Conservation (phyloP, 92 coral and sea anemone species). For the Meandrina meandrites region DNA sequence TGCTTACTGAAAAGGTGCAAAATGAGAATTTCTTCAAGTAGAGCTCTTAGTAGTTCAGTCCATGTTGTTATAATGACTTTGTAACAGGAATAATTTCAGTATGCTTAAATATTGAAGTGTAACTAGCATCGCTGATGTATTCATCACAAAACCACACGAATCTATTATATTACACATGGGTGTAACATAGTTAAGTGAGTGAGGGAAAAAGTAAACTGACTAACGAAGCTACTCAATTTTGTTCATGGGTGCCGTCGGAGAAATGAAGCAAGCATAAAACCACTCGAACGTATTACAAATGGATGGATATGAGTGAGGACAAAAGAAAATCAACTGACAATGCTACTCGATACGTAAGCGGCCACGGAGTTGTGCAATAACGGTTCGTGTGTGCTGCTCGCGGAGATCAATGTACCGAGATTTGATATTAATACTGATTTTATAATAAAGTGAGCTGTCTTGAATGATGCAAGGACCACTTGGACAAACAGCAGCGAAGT, state of each 20-base stretch:
- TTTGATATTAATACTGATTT: too few species aligned
- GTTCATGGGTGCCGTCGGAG: neutral
- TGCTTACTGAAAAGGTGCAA: neutral
- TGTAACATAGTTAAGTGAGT: neutral
- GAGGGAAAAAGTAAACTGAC: neutral
- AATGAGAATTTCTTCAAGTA: neutral
- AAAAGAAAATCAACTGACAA: too few species aligned
- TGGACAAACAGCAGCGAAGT: too few species aligned
- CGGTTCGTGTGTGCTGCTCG: too few species aligned
- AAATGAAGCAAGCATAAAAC: too few species aligned
- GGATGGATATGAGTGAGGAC: too few species aligned
- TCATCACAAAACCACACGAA: neutral
- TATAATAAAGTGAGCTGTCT: too few species aligned
- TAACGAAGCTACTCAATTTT: neutral
- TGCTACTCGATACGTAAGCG: too few species aligned
- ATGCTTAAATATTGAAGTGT: neutral
- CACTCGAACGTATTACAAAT: too few species aligned
- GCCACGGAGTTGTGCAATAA: too few species aligned
- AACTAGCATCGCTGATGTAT: neutral
- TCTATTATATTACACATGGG: neutral
- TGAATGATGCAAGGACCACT: too few species aligned
- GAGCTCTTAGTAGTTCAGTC: neutral
- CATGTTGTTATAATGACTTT: neutral
- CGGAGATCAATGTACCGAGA: too few species aligned
- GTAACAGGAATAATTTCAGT: neutral